A percentile compares a stretch with the other conserved stretches of the same genome.
phyloP scores from a whole-genome alignment of 1,140 invertebrate species.

The Drosophila truncata region DNA sequence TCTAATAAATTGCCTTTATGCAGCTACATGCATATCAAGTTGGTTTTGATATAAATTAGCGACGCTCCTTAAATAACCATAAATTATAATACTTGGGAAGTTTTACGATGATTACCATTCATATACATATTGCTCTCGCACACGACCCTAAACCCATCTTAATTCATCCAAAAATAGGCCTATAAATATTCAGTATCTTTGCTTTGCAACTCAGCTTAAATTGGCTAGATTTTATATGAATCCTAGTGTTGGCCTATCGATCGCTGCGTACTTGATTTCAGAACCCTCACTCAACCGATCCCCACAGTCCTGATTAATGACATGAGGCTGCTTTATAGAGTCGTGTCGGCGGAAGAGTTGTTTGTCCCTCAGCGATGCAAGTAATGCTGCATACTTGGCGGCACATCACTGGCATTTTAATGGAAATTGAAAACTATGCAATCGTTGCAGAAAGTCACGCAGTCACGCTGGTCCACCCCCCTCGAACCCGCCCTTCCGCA shows the following conservation, averaged over 20 bases:
- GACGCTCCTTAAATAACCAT: neutral
- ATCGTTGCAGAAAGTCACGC: conserved; percentile 65
- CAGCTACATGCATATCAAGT: too few species aligned
- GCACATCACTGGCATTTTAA: conserved; percentile 67
- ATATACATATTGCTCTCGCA: neutral
- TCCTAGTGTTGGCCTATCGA: neutral
- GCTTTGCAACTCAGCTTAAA: neutral
- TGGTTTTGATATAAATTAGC: neutral
- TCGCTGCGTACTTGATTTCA: too few species aligned
- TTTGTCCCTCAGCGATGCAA: conserved; percentile 24
- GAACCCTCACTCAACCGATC: neutral
- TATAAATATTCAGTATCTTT: neutral
- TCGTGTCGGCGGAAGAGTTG: conserved; percentile 7
- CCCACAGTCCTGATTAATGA: conserved; percentile 43
- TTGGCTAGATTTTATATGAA: neutral
- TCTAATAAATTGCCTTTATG: too few species aligned
- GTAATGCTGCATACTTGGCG: conserved; percentile 69
- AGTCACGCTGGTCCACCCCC: conserved; percentile 27
- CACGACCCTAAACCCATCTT: neutral
- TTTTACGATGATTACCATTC: neutral
- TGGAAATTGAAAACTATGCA: conserved; percentile 70
- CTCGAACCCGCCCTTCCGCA: neutral
- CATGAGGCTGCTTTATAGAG: conserved; percentile 33
- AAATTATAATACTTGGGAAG: neutral
- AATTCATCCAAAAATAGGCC: neutral